Percentiles rank a stretch among this genome's conserved stretches.
Evolutionary conservation across 2,797 vertebrate genomes (phyloP).

Genomic region (Scarus forsteni): DNA sequence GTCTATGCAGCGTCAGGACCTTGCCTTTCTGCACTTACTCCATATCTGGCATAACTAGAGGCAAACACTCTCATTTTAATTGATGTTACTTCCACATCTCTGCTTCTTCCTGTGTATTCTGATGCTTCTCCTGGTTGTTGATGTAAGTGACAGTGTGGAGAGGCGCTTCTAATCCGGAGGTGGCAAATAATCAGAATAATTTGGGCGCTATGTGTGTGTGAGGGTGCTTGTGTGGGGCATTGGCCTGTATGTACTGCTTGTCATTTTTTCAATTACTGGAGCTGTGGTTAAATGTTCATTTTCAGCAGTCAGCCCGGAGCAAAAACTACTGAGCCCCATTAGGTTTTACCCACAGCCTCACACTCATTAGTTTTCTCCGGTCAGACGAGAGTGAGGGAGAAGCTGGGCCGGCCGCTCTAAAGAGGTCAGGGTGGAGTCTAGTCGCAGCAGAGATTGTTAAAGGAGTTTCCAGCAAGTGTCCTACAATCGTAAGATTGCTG

Average conservation of each 20-base stretch:
- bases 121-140: slow-evolving; percentile 61
- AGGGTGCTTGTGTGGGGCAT: slow-evolving; percentile 55
- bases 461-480: slow-evolving; percentile 72
- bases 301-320: slow-evolving; percentile 84
- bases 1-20: slow-evolving; percentile 44
- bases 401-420: slow-evolving; percentile 73
- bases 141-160: slow-evolving; percentile 64
- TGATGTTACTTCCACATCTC: slow-evolving; percentile 72
- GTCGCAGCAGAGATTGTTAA: slow-evolving; percentile 74
- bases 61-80: slow-evolving; percentile 72
- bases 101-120: slow-evolving; percentile 54
- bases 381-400: slow-evolving; percentile 78
- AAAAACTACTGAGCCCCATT: slow-evolving; percentile 83
- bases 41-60: slow-evolving; percentile 61
- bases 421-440: slow-evolving; percentile 82
- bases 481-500: slow-evolving; percentile 62
- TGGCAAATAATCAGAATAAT: slow-evolving; percentile 86
- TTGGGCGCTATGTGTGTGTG: slow-evolving; percentile 51
- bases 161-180: slow-evolving; percentile 74
- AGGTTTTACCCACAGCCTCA: slow-evolving; percentile 81
- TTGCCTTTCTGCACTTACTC: slow-evolving; percentile 44
- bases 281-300: slow-evolving; percentile 87
- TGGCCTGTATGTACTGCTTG: slow-evolving; percentile 78
- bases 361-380: slow-evolving; percentile 84
- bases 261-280: slow-evolving; percentile 88